Evolutionary conservation across 2,113 vertebrate genomes (phyloP), one percentile per base, ranked within the genome.

Genomic region (Collichthys lucidus): DNA sequence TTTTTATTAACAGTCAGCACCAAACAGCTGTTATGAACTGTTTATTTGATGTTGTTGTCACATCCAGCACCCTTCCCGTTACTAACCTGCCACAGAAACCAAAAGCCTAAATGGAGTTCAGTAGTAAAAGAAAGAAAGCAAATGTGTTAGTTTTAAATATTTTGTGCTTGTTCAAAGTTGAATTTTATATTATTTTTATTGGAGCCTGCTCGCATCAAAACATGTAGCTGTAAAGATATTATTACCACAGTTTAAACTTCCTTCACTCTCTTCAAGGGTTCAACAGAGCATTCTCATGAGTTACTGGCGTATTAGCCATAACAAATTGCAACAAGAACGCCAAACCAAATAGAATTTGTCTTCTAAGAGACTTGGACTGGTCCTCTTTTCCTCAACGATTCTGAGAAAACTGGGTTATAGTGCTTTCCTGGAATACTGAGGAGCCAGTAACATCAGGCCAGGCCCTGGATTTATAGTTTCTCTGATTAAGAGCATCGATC

Each of bases 301-400:
- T 90, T 88, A 86, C 86, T 83, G 80, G 66, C 50, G 77, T 75
- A 90, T 91, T 86, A 91, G 77, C 85, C 76, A 79, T 89, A 90
- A 90, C 90, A 92, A 91, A 92, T 91, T 91, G 79, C 77, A 80
- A 61, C 42, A 86, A 80, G 16, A 77, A 56, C 47, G 87, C 92
- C 91, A 93, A 93, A 79, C 79, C 74, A 89, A 94, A 94, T 83
- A 94, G 19, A 87, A 84, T 79, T 80, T 80, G 74, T 88, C 78
- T 86, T 91, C 81, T 62, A 65, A 57, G 67, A 90, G 63, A 77
- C 72, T 92, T 92, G 89, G 84, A 84, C n/a, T 17, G 69, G 40
- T 66, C 52, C 72, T 26, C 79, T 56, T 74, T 92, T 91, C 80
- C 77, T 83, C 72, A 85, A 88, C 35, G 68, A 69, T 85, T 85